A percentile compares a stretch with the other conserved stretches of the same genome.
Conservation (phyloP, 2,113 vertebrate genomes). For the Spheniscus mendiculus region DNA sequence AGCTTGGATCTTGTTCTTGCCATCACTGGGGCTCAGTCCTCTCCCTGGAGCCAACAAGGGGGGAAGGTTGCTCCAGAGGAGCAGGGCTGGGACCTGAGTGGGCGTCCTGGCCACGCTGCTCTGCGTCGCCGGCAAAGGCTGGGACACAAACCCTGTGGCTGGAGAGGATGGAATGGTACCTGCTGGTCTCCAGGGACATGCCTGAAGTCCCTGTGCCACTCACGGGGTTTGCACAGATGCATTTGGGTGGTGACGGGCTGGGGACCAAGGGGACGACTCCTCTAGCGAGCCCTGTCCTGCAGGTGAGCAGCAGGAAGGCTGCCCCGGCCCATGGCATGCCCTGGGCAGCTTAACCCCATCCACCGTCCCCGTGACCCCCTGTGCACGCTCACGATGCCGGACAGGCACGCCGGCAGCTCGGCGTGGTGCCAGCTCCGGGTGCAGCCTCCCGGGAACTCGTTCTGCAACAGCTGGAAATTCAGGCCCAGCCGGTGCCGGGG, state of each 20-base stretch:
- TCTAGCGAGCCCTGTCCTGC: background rate
- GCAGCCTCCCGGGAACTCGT: background rate
- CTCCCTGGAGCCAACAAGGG: background rate
- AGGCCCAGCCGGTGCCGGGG: background rate
- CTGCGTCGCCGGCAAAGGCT: background rate
- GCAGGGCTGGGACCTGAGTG: background rate
- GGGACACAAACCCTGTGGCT: background rate
- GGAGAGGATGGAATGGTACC: background rate
- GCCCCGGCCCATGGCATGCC: background rate
- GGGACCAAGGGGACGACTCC: fast-evolving
- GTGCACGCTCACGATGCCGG: fast-evolving
- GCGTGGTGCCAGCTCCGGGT: background rate
- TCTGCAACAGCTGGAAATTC: constrained; percentile 5
- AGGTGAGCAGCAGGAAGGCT: background rate
- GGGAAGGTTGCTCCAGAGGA: background rate
- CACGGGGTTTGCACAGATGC: fast-evolving
- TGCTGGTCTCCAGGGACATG: background rate
- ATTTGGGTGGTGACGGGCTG: background rate
- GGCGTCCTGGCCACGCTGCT: too few relatives aligned
- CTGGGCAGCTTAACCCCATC: background rate
- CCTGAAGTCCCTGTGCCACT: background rate
- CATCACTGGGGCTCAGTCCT: background rate
- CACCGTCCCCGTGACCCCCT: fast-evolving
- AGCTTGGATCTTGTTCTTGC: background rate
- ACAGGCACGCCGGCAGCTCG: background rate